phyloP scores from a whole-genome alignment of 2,888 invertebrate species.

The Amaurobius ferox region DNA sequence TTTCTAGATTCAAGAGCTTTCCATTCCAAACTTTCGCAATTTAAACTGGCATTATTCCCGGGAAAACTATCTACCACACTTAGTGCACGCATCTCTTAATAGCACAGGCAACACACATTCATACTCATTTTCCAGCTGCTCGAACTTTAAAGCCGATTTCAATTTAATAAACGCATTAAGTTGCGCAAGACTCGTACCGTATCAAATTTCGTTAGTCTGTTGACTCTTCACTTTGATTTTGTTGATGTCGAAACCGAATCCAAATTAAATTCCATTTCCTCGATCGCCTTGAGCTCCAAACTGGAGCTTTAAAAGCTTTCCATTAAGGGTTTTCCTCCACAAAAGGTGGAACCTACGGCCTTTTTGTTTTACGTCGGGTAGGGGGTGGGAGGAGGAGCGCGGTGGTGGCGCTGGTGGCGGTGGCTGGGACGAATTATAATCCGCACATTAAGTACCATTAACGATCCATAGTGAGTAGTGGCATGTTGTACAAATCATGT shows the following conservation, averaged over 20 bases:
- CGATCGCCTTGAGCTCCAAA: conserved; percentile 9
- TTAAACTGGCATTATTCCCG: too few relatives aligned
- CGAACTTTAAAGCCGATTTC: neutral
- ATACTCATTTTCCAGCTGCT: neutral
- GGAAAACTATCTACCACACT: too few relatives aligned
- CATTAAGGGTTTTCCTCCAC: conserved; percentile 31
- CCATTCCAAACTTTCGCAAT: too few relatives aligned
- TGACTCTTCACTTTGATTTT: neutral
- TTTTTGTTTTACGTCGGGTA: conserved; percentile 35
- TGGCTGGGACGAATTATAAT: conserved; percentile 41
- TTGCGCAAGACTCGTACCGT: neutral
- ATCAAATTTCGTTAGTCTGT: neutral
- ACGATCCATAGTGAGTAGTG: conserved; percentile 45
- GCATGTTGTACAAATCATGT: conserved; percentile 58
- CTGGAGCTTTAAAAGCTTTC: conserved; percentile 40
- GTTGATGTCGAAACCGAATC: neutral
- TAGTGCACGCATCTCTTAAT: too few relatives aligned
- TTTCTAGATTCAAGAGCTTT: too few relatives aligned
- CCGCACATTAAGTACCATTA: conserved; percentile 63
- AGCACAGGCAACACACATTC: too few relatives aligned
- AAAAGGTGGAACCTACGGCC: conserved; percentile 41
- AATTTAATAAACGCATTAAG: neutral
- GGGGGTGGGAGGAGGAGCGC: neutral
- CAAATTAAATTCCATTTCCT: conserved; percentile 32
- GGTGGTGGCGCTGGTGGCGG: neutral